Evolutionary conservation across 1,140 invertebrate species (phyloP).

Genomic region (Bombus terrestris): DNA sequence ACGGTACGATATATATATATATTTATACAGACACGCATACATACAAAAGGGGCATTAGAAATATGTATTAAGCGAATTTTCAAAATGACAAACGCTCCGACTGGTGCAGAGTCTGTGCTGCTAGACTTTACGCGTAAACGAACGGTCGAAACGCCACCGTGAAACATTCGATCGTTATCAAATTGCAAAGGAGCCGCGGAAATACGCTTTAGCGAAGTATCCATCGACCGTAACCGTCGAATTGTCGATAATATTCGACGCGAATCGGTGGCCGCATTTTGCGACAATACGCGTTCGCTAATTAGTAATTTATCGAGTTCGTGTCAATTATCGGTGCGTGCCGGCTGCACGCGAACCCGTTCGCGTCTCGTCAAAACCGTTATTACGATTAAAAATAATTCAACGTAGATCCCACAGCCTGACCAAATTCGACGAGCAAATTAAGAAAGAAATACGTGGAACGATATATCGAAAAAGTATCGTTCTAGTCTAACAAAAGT

Average conservation of each 20-base stretch:
- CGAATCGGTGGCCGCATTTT: constrained; percentile 48
- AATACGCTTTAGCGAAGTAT: constrained; percentile 26
- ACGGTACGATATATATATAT: no score
- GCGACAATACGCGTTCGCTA: constrained; percentile 38
- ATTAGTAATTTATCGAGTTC: constrained; percentile 58
- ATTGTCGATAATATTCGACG: constrained; percentile 58
- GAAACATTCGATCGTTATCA: constrained; percentile 25
- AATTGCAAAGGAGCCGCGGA: constrained; percentile 33
- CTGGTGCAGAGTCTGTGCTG: no score
- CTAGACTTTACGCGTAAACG: background rate
- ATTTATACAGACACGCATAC: no score
- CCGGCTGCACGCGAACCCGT: background rate
- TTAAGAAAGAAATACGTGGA: no score
- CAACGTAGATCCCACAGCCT: no score
- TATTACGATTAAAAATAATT: constrained; percentile 21
- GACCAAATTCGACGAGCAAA: no score
- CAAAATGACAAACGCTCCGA: no score
- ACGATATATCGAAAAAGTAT: accelerated
- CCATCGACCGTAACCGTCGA: constrained; percentile 48
- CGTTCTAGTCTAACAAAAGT: no score
- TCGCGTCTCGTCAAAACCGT: background rate
- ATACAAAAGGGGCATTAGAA: no score
- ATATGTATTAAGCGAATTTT: no score
- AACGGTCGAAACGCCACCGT: constrained; percentile 8
- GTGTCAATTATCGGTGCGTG: constrained; percentile 55